Percentiles rank a stretch among this genome's conserved stretches.
Conservation (phyloP, 2,888 invertebrate species). For the Cosmopolites sordidus region DNA sequence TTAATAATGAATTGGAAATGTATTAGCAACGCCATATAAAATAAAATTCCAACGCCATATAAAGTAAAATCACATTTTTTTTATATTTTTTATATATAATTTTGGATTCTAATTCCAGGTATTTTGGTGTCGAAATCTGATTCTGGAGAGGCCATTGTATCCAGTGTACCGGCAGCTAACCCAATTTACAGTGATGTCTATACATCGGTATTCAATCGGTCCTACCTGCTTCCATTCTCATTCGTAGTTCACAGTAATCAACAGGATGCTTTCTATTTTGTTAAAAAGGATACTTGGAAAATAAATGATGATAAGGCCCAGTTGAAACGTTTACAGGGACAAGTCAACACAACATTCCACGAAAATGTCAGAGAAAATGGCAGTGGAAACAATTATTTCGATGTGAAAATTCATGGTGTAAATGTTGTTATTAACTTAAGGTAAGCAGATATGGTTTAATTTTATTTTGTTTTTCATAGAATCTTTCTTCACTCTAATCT, state of each 20-base stretch:
- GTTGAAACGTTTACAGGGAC: conserved; percentile 81
- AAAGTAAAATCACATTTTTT: no score
- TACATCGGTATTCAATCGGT: conserved; percentile 87
- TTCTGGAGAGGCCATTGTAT: conserved; percentile 76
- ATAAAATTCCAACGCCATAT: no score
- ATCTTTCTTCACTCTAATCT: no score
- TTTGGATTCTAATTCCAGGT: conserved; percentile 39
- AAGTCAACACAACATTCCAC: conserved; percentile 88
- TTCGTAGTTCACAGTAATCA: conserved; percentile 83
- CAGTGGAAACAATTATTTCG: conserved; percentile 71
- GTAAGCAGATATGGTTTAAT: conserved; percentile 10
- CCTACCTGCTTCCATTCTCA: conserved; percentile 80
- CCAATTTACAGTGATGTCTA: conserved; percentile 89
- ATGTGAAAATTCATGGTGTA: conserved; percentile 86
- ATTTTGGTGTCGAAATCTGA: conserved; percentile 78
- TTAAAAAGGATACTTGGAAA: conserved; percentile 87
- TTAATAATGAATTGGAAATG: no score
- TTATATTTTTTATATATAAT: neutral
- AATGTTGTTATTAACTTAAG: conserved; percentile 88
- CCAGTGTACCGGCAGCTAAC: conserved; percentile 84
- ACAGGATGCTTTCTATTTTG: conserved; percentile 90
- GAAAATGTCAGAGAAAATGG: conserved; percentile 68
- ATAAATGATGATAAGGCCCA: conserved; percentile 86
- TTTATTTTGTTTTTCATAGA: no score
- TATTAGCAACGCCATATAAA: no score